Base-by-base conservation (phyloP, 2,888 invertebrate species). In the Drosophila nigricruria region DNA sequence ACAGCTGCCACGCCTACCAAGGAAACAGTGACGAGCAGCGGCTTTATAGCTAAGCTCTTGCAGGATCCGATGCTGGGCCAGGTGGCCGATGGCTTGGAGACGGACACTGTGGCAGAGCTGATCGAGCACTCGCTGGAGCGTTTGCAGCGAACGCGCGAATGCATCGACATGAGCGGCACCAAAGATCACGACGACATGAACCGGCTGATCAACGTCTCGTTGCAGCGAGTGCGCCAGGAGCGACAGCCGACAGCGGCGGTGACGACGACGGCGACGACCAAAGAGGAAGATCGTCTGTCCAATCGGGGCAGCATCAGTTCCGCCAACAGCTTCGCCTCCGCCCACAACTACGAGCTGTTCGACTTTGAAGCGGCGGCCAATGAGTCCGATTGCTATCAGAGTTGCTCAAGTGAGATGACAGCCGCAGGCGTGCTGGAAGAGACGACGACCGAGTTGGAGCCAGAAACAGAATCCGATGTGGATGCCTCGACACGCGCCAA, bases 351-450 rank as follows among this genome's bases (percentile, higher is more conserved):
- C 93, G 96, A 96, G 93, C 94, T 95, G 92, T 96, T 96, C 93
- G 96, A 96, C 93, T 95, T 95, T 75, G 95, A 95, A 91, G 68
- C 72, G 54, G 73, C 81, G 9, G 91, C 91, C 63, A 94, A 94
- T 92, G 93, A 93, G 23, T 96, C 96, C 30, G 96, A 96, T 88
- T 96, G 95, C 91, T 96, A 96, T 90, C 96, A 96, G 76, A 96
- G 96, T 77, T 95, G 95, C 73, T 95, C 95, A 27, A 95, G 95
- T 91, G 95, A 95, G 82, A 88, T 95, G 66, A 94, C 95, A 5
- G 94, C 95, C 12, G 95, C 95, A 91, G 95, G 95, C 70, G 59
- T 71, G 0, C 23, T 87, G 23, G 96, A 96, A 77, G 94, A 94
- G 59, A 94, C 94, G n/a, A 81, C 94, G 94, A 2, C 25, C 1